Conservation (phyloP, 2,888 invertebrate species). For the Papilio elwesi region DNA sequence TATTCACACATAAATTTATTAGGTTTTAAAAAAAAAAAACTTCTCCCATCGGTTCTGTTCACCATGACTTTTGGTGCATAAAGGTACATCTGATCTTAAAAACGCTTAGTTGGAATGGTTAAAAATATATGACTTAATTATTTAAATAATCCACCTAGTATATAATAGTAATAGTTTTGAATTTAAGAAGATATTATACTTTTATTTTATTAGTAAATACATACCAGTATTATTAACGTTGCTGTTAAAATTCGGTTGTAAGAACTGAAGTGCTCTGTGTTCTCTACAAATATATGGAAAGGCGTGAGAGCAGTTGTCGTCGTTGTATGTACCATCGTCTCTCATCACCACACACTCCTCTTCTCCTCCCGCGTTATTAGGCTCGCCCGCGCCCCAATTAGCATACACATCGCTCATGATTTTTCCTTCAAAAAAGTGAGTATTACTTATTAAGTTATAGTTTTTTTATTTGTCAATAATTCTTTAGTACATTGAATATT, state of each 20-base stretch:
- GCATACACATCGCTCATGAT: background rate
- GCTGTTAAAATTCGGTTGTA: background rate
- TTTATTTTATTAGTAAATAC: background rate
- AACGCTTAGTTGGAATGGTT: no score
- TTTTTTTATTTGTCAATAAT: background rate
- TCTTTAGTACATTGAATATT: no score
- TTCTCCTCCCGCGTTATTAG: background rate
- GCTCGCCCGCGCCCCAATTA: background rate
- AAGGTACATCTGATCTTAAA: no score
- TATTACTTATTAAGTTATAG: background rate
- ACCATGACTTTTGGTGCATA: no score
- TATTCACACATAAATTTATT: background rate
- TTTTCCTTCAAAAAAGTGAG: background rate
- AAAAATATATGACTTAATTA: no score
- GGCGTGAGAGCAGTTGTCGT: background rate
- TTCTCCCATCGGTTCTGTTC: background rate
- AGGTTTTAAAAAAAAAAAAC: background rate
- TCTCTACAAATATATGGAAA: conserved; percentile 4
- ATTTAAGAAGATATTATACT: no score
- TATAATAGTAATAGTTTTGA: no score
- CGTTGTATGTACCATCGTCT: conserved; percentile 3
- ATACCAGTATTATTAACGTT: background rate
- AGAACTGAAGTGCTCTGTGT: background rate
- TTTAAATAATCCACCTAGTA: no score
- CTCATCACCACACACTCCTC: background rate